A percentile compares a stretch with the other conserved stretches of the same genome.
These are phyloP conservation scores for Ormyrus labotus DNA, from an alignment of 2,888 invertebrate genomes.

Conservation along the genomic window DNA sequence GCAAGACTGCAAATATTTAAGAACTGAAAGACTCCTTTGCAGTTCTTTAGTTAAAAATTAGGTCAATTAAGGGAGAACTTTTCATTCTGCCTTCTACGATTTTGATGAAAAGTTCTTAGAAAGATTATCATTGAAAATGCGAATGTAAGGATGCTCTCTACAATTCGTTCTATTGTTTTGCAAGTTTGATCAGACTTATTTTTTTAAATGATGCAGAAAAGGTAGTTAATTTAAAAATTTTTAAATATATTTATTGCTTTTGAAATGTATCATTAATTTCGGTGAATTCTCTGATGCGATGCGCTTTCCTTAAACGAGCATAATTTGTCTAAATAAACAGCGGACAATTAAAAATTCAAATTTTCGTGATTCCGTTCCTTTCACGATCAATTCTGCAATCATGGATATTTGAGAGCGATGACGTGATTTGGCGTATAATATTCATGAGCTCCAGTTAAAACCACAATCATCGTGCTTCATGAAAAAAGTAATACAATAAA, in stretches of 20 bases:
- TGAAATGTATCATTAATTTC: too few species aligned
- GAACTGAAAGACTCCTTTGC: not conserved
- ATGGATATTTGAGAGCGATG: not conserved
- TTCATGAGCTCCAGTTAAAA: slow-evolving; percentile 10
- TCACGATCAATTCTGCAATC: slow-evolving; percentile 14
- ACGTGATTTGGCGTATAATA: slow-evolving; percentile 7
- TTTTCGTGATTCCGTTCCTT: not conserved
- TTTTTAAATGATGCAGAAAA: too few species aligned
- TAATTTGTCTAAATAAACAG: not conserved
- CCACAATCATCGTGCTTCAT: not conserved
- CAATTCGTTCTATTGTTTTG: not conserved
- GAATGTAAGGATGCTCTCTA: slow-evolving; percentile 1
- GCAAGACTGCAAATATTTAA: slow-evolving; percentile 34
- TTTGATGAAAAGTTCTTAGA: slow-evolving; percentile 27
- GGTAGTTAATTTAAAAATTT: too few species aligned
- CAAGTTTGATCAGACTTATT: not conserved
- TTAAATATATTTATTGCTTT: too few species aligned
- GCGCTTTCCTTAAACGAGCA: not conserved
- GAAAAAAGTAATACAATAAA: too few species aligned
- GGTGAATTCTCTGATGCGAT: too few species aligned
- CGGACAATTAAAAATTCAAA: slow-evolving; percentile 30
- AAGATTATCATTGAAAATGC: slow-evolving; percentile 18
- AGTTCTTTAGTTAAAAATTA: slow-evolving; percentile 24
- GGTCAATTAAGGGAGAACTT: slow-evolving; percentile 31
- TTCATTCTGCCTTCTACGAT: not conserved